Percentiles rank a stretch among this genome's conserved stretches.
Conservation (phyloP, 2,888 invertebrate species). For the Trichopoda pennipes region DNA sequence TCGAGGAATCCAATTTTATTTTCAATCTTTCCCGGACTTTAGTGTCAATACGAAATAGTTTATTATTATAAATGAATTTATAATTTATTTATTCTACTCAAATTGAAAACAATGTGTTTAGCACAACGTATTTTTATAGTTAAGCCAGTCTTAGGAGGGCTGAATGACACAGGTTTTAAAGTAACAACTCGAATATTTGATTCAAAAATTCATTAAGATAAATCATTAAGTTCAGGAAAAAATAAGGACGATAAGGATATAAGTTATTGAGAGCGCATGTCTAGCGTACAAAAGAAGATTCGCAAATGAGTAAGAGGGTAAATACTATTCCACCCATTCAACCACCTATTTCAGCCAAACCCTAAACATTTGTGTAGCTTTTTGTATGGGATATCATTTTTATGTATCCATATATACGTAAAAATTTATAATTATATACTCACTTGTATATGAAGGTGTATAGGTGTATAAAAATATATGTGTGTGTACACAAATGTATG, state of each 20-base stretch:
- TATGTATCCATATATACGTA: conserved; percentile 3
- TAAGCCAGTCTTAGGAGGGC: no score
- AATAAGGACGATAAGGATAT: conserved; percentile 66
- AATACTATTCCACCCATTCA: conserved; percentile 54
- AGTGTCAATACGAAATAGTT: no score
- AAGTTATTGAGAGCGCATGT: conserved; percentile 60
- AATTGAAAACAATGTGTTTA: no score
- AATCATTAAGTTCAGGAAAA: background rate
- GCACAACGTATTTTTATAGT: no score
- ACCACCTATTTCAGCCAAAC: conserved; percentile 32
- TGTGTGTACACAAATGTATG: conserved; percentile 24
- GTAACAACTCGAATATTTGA: no score
- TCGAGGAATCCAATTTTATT: no score
- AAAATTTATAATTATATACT: background rate
- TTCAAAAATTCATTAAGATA: background rate
- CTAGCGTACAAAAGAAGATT: conserved; percentile 37
- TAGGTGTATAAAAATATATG: background rate
- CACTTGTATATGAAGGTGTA: background rate
- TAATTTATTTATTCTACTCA: no score
- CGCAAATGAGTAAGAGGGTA: conserved; percentile 19
- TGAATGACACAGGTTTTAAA: no score
- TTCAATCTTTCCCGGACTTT: no score
- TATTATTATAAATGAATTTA: no score
- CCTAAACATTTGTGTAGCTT: conserved; percentile 13
- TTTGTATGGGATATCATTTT: conserved; percentile 25